phyloP scores from a whole-genome alignment of 2,797 vertebrate genomes.

The Myioborus melanocephalus region DNA sequence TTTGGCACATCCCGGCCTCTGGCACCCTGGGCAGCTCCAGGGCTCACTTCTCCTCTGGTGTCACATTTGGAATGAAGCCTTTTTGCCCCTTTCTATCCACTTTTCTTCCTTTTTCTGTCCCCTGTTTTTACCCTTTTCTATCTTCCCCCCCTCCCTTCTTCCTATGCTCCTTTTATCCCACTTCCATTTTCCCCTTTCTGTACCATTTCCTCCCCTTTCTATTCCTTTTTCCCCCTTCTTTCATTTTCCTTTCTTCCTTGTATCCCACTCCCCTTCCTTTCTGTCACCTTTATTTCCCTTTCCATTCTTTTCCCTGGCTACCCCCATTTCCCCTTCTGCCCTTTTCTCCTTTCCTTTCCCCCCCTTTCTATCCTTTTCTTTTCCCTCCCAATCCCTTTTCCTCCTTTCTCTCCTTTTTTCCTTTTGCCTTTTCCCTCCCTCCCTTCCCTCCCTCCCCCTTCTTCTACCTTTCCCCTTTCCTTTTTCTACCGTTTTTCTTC shows the following conservation, averaged over 20 bases:
- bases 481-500: background rate
- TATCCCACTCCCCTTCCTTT: background rate
- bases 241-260: background rate
- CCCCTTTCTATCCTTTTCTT: background rate
- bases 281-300: background rate
- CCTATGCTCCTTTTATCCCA: background rate
- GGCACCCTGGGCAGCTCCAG: background rate
- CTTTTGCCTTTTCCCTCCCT: too few relatives aligned
- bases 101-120: background rate
- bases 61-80: background rate
- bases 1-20: background rate
- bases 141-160: too few relatives aligned
- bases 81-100: background rate
- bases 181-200: background rate
- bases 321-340: background rate
- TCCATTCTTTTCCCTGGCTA: background rate
- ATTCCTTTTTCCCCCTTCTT: fast-evolving
- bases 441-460: too few relatives aligned
- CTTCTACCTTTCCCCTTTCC: background rate
- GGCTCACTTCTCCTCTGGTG: background rate
- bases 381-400: background rate
- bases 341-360: background rate
- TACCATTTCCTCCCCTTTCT: too few relatives aligned
- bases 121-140: background rate
- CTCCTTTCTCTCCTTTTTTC: too few relatives aligned